Conservation (phyloP, 1,140 invertebrate genomes). For the Mamestra configurata region DNA sequence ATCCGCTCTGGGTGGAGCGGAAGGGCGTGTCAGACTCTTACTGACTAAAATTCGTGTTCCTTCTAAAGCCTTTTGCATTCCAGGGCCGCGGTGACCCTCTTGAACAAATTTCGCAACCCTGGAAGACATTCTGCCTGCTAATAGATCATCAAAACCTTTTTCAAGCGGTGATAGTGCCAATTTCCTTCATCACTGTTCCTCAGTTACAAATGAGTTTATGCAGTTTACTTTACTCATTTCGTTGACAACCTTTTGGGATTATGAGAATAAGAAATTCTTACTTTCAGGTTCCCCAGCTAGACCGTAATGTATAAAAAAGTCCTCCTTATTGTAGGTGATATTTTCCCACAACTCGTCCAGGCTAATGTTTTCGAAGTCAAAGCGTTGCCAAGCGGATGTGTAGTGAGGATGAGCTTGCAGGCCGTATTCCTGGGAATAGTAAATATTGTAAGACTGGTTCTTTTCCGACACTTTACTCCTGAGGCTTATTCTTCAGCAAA, state of each 20-base stretch:
- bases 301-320: constrained; percentile 82
- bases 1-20: too few species aligned
- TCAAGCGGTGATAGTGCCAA: too few species aligned
- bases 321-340: constrained; percentile 84
- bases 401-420: constrained; percentile 84
- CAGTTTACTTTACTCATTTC: neutral
- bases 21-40: too few species aligned
- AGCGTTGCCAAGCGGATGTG: constrained; percentile 87
- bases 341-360: constrained; percentile 88
- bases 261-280: constrained; percentile 68
- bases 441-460: neutral
- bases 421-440: constrained; percentile 75
- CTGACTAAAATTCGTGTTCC: too few species aligned
- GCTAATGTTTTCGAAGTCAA: constrained; percentile 84
- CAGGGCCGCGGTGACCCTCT: too few species aligned
- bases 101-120: too few species aligned
- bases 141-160: too few species aligned
- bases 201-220: too few species aligned
- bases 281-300: constrained; percentile 74
- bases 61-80: too few species aligned
- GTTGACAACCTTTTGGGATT: neutral
- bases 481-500: too few species aligned
- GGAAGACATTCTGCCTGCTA: too few species aligned
- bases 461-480: neutral
- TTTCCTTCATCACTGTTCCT: too few species aligned